Evolutionary conservation across 2,888 invertebrate species (phyloP), one percentile per base, ranked within the genome.

Genomic region (Euzetes globulus): DNA sequence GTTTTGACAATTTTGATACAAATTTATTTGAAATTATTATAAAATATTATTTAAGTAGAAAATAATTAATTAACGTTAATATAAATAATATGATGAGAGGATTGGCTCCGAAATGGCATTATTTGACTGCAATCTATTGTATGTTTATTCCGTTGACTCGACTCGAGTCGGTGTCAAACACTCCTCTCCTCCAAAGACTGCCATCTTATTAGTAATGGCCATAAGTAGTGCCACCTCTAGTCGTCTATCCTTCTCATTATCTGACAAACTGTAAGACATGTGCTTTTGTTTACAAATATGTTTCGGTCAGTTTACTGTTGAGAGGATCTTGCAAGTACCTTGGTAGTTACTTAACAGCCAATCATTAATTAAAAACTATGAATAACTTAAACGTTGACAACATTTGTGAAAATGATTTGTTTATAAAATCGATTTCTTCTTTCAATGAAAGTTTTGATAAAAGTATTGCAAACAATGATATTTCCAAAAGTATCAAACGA

Each of bases 281-380:
- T 60, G 60, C n/a, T 33, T 60, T 13, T 60, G 60, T 60, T 60
- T 60, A 33, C 22, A n/a, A n/a, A n/a, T n/a, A n/a, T n/a, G n/a
- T n/a, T n/a, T n/a, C n/a, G n/a, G n/a, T n/a, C n/a, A n/a, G n/a
- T n/a, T n/a, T n/a, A n/a, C n/a, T n/a, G n/a, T n/a, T n/a, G n/a
- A n/a, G n/a, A n/a, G n/a, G n/a, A n/a, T n/a, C n/a, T n/a, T n/a
- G n/a, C n/a, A n/a, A n/a, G n/a, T n/a, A n/a, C n/a, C n/a, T n/a
- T n/a, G n/a, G n/a, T n/a, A n/a, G n/a, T n/a, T n/a, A n/a, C n/a
- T n/a, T n/a, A n/a, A n/a, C n/a, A n/a, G n/a, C n/a, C n/a, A n/a
- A n/a, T n/a, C n/a, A n/a, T n/a, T n/a, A n/a, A n/a, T n/a, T n/a
- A n/a, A n/a, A n/a, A n/a, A n/a, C n/a, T 33, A 33, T 33, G 33